Conservation (phyloP, 2,797 vertebrate genomes). For the Cetoscarus ocellatus region DNA sequence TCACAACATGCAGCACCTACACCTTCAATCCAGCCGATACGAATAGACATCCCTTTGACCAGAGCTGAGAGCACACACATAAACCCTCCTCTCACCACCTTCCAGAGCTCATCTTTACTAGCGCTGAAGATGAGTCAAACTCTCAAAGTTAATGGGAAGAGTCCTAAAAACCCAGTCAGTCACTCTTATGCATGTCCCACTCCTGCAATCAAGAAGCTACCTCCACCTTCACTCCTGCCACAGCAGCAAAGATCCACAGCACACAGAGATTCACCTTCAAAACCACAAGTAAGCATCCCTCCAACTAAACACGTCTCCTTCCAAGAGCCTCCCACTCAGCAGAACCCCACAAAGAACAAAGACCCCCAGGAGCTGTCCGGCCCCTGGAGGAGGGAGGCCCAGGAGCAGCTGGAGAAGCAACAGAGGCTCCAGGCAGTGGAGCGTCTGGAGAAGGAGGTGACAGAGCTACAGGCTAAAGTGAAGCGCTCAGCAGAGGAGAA, state of each 20-base stretch:
- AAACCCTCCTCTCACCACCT: conserved; percentile 80
- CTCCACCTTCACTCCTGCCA: conserved; percentile 51
- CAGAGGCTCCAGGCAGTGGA: conserved; percentile 87
- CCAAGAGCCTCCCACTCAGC: conserved; percentile 84
- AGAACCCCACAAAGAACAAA: conserved; percentile 73
- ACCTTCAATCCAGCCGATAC: conserved; percentile 71
- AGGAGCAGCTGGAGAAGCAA: conserved; percentile 88
- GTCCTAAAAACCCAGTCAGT: conserved; percentile 9
- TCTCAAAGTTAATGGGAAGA: conserved; percentile 68
- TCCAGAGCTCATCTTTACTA: conserved; percentile 58
- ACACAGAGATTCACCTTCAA: conserved; percentile 53
- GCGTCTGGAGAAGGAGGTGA: conserved; percentile 89
- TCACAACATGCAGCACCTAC: conserved; percentile 70
- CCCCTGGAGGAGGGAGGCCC: conserved; percentile 90
- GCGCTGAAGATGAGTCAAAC: conserved; percentile 78
- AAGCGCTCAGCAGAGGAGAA: conserved; percentile 86
- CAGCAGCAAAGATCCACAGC: conserved; percentile 42
- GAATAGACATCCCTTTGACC: conserved; percentile 79
- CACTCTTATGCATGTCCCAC: conserved; percentile 43
- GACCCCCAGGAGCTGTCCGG: conserved; percentile 76
- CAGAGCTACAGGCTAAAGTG: conserved; percentile 86
- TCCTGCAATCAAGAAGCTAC: conserved; percentile 47
- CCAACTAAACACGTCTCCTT: conserved; percentile 85
- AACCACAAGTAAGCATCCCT: conserved; percentile 65
- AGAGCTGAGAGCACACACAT: conserved; percentile 72